A percentile compares a stretch with the other conserved stretches of the same genome.
Conservation (phyloP, 2,797 vertebrate species). For the Melanotaenia pygmaea region DNA sequence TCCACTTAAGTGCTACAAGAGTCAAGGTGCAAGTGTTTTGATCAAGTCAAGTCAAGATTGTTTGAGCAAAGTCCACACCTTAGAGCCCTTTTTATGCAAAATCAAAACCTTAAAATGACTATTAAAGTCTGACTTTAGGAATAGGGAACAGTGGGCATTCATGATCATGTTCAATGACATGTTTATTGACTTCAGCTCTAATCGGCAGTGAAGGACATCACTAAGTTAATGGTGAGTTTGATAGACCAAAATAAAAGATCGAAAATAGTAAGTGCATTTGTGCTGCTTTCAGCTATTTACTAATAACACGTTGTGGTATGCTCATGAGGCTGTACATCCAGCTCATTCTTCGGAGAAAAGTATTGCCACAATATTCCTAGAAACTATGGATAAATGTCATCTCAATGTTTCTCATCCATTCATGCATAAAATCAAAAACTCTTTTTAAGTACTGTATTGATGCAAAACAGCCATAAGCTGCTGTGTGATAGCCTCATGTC, state of each 20-base stretch:
- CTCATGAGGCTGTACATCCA: neutral
- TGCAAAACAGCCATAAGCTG: neutral
- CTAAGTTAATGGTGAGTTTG: neutral
- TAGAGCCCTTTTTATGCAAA: neutral
- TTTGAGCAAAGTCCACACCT: neutral
- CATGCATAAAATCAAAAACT: conserved; percentile 5
- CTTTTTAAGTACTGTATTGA: conserved; percentile 1
- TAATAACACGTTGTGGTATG: neutral
- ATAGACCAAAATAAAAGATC: conserved; percentile 9
- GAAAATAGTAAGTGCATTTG: neutral
- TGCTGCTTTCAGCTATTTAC: neutral
- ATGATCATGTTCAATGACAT: neutral
- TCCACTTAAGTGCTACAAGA: neutral
- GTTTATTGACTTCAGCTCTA: neutral
- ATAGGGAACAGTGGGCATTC: neutral
- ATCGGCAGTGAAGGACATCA: neutral
- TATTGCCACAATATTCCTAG: neutral
- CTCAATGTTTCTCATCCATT: neutral
- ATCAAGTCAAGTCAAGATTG: neutral
- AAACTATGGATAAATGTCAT: neutral
- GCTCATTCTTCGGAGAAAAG: neutral
- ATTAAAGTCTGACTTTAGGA: neutral
- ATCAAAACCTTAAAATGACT: neutral
- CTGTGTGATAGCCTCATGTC: neutral
- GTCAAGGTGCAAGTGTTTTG: neutral